Percentiles rank a stretch among this genome's conserved stretches.
Evolutionary conservation across 2,888 invertebrate genomes (phyloP).

Genomic region (Scelioninae gen. 1): DNA sequence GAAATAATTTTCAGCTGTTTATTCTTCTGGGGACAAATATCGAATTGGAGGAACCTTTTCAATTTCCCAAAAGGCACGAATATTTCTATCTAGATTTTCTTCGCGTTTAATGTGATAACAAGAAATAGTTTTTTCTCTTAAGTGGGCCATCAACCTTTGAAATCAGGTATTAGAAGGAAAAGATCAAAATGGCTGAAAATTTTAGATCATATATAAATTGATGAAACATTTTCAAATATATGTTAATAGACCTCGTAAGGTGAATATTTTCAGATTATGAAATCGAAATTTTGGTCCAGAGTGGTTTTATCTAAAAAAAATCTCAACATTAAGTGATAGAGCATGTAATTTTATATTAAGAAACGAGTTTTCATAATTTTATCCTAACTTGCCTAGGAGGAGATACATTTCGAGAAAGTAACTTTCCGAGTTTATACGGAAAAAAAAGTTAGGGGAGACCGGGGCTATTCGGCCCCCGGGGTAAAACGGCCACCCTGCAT

Average conservation of each 20-base stretch:
- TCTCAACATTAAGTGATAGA: slow-evolving; percentile 3
- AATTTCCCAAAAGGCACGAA: slow-evolving; percentile 29
- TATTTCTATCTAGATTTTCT: too few species aligned
- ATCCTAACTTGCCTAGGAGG: slow-evolving; percentile 3
- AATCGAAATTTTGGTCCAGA: too few species aligned
- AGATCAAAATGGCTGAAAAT: not conserved
- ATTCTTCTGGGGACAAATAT: not conserved
- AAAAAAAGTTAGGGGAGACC: too few species aligned
- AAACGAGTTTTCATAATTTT: not conserved
- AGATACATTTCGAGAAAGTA: slow-evolving; percentile 11
- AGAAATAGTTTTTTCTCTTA: too few species aligned
- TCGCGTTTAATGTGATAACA: too few species aligned
- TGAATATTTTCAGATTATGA: too few species aligned
- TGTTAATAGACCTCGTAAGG: too few species aligned
- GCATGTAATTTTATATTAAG: slow-evolving; percentile 6
- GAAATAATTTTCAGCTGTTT: too few species aligned
- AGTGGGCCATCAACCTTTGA: not conserved
- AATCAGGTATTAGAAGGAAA: not conserved
- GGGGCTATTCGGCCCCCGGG: too few species aligned
- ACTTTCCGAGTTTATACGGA: not conserved
- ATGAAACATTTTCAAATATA: not conserved
- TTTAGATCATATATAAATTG: too few species aligned
- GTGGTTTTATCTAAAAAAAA: not conserved
- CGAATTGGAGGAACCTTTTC: not conserved
- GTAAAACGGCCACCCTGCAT: too few species aligned